Evolutionary conservation across 1,140 invertebrate species (phyloP), one percentile per base, ranked within the genome.

Genomic region (Antheraea pernyi): DNA sequence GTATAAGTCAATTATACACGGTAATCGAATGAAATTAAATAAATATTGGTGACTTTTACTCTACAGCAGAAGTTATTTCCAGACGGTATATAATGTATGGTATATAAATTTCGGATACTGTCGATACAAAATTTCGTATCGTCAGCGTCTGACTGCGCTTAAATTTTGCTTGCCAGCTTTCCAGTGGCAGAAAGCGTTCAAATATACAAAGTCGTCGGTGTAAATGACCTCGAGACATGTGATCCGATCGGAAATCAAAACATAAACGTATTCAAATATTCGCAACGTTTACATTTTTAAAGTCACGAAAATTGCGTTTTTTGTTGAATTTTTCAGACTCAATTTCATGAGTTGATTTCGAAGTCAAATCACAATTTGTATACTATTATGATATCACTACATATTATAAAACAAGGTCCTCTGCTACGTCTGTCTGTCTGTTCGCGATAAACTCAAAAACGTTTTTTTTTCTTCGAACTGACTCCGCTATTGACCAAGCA

Each of bases 151-250:
- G 5, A 16, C 1, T n/a, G 36, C 64, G 46, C 53, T 39, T 65
- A 65, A 65, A 65, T 59, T n/a, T 59, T 59, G 65, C 18, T 67
- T 36, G 19, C 11, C 62, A 64, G 36, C 48, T 59, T 67, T 59
- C 65, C 48, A 53, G 36, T 53, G 42, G 18, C 39, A n/a, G 61
- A 58, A 65, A 65, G 53, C 68, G 60, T 6, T 65, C 10, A 59
- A 48, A 65, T 61, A 66, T 70, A 74, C 66, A 61, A 73, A 70
- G 69, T 69, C 59, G 64, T 30, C 46, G 59, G 69, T 70, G 72
- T 65, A 68, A 74, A 68, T 74, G 72, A 74, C 72, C 72, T 30
- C 69, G 11, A 37, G 68, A 74, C 66, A 68, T 68, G 65, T 70
- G 65, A 70, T 66, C 72, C 48, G 68, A 73, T 69, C 71, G 67